Base-by-base conservation (phyloP, 2,888 invertebrate genomes). In the Netelia melanura region DNA sequence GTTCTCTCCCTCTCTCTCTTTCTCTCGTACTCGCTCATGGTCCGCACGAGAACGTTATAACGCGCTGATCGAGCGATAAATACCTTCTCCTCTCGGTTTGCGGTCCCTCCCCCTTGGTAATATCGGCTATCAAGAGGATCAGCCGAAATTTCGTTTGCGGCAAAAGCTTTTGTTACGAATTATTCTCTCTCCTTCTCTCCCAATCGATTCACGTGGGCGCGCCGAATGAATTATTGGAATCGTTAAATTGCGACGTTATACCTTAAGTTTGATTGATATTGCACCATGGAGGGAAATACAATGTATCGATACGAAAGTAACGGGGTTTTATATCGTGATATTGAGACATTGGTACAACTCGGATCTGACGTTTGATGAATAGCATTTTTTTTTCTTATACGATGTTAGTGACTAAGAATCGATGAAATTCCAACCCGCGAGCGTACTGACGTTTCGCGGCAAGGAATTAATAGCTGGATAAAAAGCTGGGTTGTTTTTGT, bases 21-120 rank as follows among this genome's bases (percentile, higher is more conserved):
- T 62, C 43, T 30, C 21, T 48, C 62, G 21, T n/a, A 38, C 43
- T 54, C 30, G 23, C 54, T 64, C n/a, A 5, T 11, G 1, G 11
- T 65, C 75, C 54, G 8, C 77, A 56, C 56, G 65, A 71, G 75
- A 82, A 75, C 75, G 48, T 82, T 68, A 67, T 64, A 79, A 82
- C 65, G 43, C 64, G 75, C 82, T 71, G 85, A 85, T 85, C 85
- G 65, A 65, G 61, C 72, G 85, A 85, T 85, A 82, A 44, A 76
- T 70, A 70, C 82, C 65, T 71, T 78, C 43, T 52, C 58, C 65
- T 23, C 71, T 43, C 65, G 38, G 48, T 76, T 67, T 30, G 23
- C 67, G 76, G 54, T 76, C 64, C 52, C 44, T 30, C 72, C 61
- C 14, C 10, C 52, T 64, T 67, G 64, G 23, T 44, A 65, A 79